Conservation (phyloP, 2,888 invertebrate species). For the Lithophane socia region DNA sequence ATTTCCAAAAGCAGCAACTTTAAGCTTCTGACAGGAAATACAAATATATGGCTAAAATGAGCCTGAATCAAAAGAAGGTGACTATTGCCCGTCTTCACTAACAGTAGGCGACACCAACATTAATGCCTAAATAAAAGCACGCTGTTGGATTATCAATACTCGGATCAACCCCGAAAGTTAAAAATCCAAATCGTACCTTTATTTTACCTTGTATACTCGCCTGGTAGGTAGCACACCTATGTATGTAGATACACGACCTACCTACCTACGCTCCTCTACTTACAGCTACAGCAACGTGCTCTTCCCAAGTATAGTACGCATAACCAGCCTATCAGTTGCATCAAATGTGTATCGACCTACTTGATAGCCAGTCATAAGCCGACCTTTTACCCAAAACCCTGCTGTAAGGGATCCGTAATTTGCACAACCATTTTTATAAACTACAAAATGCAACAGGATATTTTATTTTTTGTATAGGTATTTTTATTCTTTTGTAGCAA, state of each 20-base stretch:
- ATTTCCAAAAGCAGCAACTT: neutral
- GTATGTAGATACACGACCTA: neutral
- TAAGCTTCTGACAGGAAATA: neutral
- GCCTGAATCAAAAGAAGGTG: neutral
- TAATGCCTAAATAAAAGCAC: neutral
- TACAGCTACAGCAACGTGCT: neutral
- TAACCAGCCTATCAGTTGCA: constrained; percentile 17
- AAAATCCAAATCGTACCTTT: neutral
- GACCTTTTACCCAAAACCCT: constrained; percentile 31
- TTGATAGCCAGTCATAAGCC: constrained; percentile 6
- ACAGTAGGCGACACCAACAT: neutral
- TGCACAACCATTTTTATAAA: constrained; percentile 47
- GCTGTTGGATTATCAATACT: neutral
- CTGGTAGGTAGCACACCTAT: neutral
- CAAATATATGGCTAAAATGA: neutral
- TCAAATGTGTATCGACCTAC: constrained; percentile 12
- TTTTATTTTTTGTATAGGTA: neutral
- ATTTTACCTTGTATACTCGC: neutral
- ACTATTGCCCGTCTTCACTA: neutral
- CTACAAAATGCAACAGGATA: constrained; percentile 49
- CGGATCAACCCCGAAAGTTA: neutral
- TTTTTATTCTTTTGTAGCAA: constrained; percentile 28
- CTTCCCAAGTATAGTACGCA: neutral
- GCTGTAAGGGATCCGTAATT: constrained; percentile 28
- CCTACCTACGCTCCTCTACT: neutral